Evolutionary conservation across 1,140 invertebrate genomes (phyloP), one percentile per base, ranked within the genome.

Genomic region (Heliconius melpomene): DNA sequence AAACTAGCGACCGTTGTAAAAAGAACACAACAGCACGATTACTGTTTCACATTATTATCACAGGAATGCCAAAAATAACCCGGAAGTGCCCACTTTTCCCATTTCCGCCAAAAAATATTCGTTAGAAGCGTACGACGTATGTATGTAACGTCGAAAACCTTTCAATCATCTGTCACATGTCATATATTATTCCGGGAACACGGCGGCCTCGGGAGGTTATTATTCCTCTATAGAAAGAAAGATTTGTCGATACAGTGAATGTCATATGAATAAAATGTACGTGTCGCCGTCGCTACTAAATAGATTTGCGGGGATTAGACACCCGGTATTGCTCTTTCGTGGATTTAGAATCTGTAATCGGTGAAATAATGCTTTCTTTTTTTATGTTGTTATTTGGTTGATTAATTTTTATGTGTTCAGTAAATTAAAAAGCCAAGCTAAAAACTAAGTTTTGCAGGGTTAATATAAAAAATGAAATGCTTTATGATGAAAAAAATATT

Each of bases 231-330:
- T 70, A 70, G n/a, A 70, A n/a, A 32, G 40, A 70, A 77, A 36
- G 75, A 70, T 46, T 70, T 77, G 23, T 38, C 46, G 70, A 66
- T 50, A 80, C 72, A 76, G 71, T 60, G 70, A 76, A 80, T 76
- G 54, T 76, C 46, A 70, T 23, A 7, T 54, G 23, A 73, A 73
- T 72, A 54, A 29, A 73, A 50, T 73, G 75, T 77, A 74, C 75
- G 75, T 80, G 79, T 77, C 79, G 66, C 54, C 23, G 18, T 20
- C 54, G 38, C 36, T 70, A 38, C 72, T 80, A 77, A 80, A 80
- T 74, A 80, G 79, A 80, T 80, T 74, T 77, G 23, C 52, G 40
- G 72, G 70, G 57, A 77, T 66, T 74, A 57, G 23, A 72, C 78
- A 46, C 46, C 57, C 20, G 32, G 72, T 57, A 78, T 54, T 81